These are phyloP conservation scores for Phasia obesa DNA, from an alignment of 2,888 invertebrate genomes.

Conservation along the genomic window DNA sequence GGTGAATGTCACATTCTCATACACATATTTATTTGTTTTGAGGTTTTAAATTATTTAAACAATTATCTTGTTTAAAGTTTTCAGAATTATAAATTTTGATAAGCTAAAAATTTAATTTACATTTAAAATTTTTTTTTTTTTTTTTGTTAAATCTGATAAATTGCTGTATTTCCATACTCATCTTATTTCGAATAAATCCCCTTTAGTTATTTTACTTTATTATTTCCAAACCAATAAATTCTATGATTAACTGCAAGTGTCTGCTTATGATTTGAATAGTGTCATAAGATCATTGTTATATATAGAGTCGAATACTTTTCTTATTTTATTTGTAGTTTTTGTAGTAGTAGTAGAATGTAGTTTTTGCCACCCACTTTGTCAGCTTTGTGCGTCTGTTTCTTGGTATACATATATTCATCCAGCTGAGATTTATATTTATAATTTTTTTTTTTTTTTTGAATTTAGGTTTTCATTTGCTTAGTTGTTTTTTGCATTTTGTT, in stretches of 20 bases:
- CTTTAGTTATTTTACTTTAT: neutral
- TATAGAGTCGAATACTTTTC: slow-evolving; percentile 20
- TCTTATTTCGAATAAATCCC: neutral
- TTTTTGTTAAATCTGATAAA: too few species aligned
- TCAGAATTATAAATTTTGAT: too few species aligned
- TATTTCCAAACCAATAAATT: slow-evolving; percentile 55
- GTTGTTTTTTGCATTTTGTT: slow-evolving; percentile 20
- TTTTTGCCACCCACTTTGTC: slow-evolving; percentile 36
- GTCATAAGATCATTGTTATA: slow-evolving; percentile 50
- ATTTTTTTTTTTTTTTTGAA: neutral
- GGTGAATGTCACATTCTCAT: too few species aligned
- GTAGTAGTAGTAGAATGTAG: neutral
- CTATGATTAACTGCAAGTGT: slow-evolving; percentile 66
- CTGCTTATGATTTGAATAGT: slow-evolving; percentile 66
- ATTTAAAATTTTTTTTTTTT: too few species aligned
- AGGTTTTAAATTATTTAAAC: too few species aligned
- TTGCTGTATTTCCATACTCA: too few species aligned
- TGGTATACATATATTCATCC: slow-evolving; percentile 6
- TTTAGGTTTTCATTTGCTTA: slow-evolving; percentile 25
- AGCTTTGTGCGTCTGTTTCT: neutral
- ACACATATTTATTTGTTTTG: too few species aligned
- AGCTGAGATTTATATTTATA: slow-evolving; percentile 43
- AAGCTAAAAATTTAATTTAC: too few species aligned
- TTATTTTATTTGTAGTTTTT: slow-evolving; percentile 39
- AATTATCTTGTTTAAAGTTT: too few species aligned